Evolutionary conservation across 2,113 vertebrate genomes (phyloP).

Genomic region (Puntigrus tetrazona): DNA sequence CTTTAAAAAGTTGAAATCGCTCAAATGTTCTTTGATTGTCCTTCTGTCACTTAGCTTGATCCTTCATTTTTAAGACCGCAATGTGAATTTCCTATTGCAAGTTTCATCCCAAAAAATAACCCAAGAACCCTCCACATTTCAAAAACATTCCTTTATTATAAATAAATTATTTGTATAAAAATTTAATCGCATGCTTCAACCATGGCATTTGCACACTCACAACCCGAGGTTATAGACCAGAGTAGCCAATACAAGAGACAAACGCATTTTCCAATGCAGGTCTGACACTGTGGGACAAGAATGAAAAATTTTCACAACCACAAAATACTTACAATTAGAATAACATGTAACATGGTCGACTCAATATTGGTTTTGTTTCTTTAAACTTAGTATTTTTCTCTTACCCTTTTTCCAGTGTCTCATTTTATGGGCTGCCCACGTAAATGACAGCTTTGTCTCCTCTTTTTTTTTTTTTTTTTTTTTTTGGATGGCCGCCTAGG

Average conservation of each 20-base stretch:
- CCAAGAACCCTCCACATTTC: constrained; percentile 84
- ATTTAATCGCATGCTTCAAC: constrained; percentile 88
- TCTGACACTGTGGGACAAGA: constrained; percentile 86
- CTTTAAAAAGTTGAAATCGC: neutral
- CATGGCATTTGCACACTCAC: constrained; percentile 89
- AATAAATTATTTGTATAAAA: constrained; percentile 99
- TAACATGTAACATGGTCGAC: constrained; percentile 87
- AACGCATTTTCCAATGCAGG: constrained; percentile 85
- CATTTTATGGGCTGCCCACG: constrained; percentile 24
- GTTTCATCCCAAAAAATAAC: constrained; percentile 50
- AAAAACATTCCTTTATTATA: constrained; percentile 99
- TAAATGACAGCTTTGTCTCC: constrained; percentile 39
- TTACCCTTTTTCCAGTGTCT: constrained; percentile 43
- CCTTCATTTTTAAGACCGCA: neutral
- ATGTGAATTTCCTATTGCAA: neutral
- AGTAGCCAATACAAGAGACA: constrained; percentile 86
- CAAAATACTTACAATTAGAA: constrained; percentile 92
- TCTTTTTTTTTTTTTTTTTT: constrained; percentile 14
- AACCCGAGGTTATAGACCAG: constrained; percentile 83
- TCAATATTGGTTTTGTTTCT: constrained; percentile 71
- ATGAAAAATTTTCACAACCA: constrained; percentile 88
- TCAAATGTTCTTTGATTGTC: neutral
- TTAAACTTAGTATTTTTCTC: constrained; percentile 61
- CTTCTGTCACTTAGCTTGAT: neutral
- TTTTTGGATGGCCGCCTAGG: constrained; percentile 66